These are phyloP conservation scores for Drosophila prosaltans DNA, from an alignment of 1,140 invertebrate species.

Conservation along the genomic window DNA sequence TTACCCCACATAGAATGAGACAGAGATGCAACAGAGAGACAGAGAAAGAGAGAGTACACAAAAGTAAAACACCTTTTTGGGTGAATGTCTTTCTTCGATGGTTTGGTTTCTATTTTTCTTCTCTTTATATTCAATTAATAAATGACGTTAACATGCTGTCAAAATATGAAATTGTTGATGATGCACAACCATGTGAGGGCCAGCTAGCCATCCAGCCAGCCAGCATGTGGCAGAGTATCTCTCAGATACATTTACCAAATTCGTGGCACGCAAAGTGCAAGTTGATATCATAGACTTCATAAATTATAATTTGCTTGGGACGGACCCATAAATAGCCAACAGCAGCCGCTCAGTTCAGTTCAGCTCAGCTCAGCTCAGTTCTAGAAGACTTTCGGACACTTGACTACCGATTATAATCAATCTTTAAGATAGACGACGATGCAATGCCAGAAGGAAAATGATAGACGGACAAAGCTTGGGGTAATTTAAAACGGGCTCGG, in stretches of 20 bases:
- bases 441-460: constrained; percentile 61
- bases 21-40: not conserved
- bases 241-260: constrained; percentile 41
- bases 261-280: constrained; percentile 66
- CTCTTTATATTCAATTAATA: constrained; percentile 73
- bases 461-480: constrained; percentile 59
- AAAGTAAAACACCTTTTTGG: constrained; percentile 37
- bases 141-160: constrained; percentile 81
- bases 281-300: constrained; percentile 65
- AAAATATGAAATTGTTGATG: constrained; percentile 74
- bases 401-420: constrained; percentile 83
- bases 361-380: not conserved
- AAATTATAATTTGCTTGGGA: constrained; percentile 75
- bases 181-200: constrained; percentile 55
- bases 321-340: constrained; percentile 51
- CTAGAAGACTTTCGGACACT: constrained; percentile 56
- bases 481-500: constrained; percentile 61
- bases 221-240: constrained; percentile 68
- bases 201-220: constrained; percentile 10
- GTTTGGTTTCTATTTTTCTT: constrained; percentile 10
- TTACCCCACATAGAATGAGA: constrained; percentile 35
- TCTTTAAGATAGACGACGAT: constrained; percentile 70
- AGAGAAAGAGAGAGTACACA: constrained; percentile 8
- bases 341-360: constrained; percentile 22
- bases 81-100: constrained; percentile 47